phyloP scores from a whole-genome alignment of 2,113 vertebrate species.

The Nanorana parkeri region DNA sequence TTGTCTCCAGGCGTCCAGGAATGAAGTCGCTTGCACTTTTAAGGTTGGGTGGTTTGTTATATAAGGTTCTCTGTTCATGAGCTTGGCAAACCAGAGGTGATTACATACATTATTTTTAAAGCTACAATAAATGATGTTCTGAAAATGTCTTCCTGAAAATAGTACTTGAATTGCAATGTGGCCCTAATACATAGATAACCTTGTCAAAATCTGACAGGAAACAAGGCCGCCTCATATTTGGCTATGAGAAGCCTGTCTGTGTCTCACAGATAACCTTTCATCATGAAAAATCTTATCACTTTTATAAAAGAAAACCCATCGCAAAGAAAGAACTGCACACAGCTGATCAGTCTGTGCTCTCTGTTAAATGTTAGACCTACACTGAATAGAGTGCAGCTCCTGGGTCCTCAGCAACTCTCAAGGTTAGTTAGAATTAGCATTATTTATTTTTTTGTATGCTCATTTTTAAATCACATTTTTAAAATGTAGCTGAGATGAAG shows the following conservation, averaged over 20 bases:
- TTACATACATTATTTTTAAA: conserved; percentile 38
- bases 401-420: too few relatives aligned
- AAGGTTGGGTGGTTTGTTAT: not conserved
- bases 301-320: conserved; percentile 11
- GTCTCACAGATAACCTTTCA: conserved; percentile 31
- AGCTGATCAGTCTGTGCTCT: not conserved
- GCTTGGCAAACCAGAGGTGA: conserved; percentile 26
- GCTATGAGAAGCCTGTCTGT: conserved; percentile 15
- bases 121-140: conserved; percentile 19
- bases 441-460: too few relatives aligned
- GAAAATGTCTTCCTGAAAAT: conserved; percentile 33
- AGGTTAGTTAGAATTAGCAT: too few relatives aligned
- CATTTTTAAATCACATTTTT: too few relatives aligned
- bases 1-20: not conserved
- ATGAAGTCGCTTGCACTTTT: conserved; percentile 1
- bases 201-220: conserved; percentile 40
- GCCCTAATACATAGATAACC: conserved; percentile 44
- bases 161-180: conserved; percentile 38
- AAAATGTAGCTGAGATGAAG: too few relatives aligned
- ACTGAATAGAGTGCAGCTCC: not conserved
- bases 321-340: conserved; percentile 5
- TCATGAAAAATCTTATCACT: conserved; percentile 16
- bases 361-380: conserved; percentile 17
- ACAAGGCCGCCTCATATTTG: conserved; percentile 26
- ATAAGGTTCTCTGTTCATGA: not conserved